Percentiles rank a stretch among this genome's conserved stretches.
phyloP scores from a whole-genome alignment of 1,140 invertebrate genomes.

The Pomacea maculata region DNA sequence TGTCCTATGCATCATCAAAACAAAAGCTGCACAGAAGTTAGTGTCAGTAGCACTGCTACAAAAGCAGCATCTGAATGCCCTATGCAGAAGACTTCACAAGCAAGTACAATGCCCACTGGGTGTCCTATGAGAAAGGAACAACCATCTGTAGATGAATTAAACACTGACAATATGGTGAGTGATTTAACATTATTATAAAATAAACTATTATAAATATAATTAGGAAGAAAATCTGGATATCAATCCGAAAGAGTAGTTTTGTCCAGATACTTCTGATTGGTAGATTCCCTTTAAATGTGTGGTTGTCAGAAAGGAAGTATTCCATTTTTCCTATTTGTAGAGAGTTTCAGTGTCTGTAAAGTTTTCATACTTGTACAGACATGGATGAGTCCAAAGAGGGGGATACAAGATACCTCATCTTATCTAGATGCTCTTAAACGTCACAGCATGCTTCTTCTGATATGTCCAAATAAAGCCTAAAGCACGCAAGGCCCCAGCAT shows the following conservation, averaged over 20 bases:
- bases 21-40: background rate
- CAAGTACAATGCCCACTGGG: constrained; percentile 36
- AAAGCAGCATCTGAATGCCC: constrained; percentile 20
- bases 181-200: background rate
- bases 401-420: too few species aligned
- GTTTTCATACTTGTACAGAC: too few species aligned
- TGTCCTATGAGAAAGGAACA: constrained; percentile 51
- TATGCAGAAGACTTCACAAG: constrained; percentile 14
- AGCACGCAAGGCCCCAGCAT: too few species aligned
- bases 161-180: constrained; percentile 83
- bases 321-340: too few species aligned
- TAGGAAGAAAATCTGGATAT: too few species aligned
- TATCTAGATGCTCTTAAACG: too few species aligned
- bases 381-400: too few species aligned
- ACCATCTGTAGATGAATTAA: constrained; percentile 71
- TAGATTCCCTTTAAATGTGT: background rate
- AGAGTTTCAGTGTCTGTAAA: too few species aligned
- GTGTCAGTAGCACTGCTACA: background rate
- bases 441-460: too few species aligned
- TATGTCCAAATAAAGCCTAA: too few species aligned
- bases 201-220: background rate
- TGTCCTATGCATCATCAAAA: constrained; percentile 48
- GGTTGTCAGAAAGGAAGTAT: background rate
- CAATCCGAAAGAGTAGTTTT: too few species aligned
- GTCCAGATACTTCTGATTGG: background rate